Base-by-base conservation (phyloP, 2,113 vertebrate genomes). In the Echinops telfairi region DNA sequence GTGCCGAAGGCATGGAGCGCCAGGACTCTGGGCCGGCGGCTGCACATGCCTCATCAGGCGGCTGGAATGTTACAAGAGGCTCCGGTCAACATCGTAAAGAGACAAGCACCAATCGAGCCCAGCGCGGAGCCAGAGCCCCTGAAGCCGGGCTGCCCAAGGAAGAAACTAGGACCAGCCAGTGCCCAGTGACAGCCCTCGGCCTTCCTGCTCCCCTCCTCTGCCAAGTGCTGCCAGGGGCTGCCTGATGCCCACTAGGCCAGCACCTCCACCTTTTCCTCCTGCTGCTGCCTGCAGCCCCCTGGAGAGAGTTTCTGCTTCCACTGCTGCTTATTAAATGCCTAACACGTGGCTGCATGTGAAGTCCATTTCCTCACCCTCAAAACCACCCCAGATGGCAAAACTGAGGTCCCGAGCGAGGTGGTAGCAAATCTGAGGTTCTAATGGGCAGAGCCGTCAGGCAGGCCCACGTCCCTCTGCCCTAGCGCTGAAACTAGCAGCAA, bases 61-160 rank as follows among this genome's bases (percentile, higher is more conserved):
- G 47, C 86, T 81, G 95, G 95, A 95, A 95, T 96, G 96, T 96
- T 95, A 95, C 77, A 79, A 73, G 90, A 38, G 73, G 90, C 86
- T 86, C 78, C 88, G 25, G 17, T 96, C 96, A 94, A 19, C 93
- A 90, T 57, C 83, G 9, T 93, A 94, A 96, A 92, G 36, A 90
- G 64, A 92, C 93, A 94, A 92, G 57, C 90, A 87, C 47, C 78
- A n/a, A 91, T 92, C 94, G 90, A 87, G 80, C 58, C 33, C 58
- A 84, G 82, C 64, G 80, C 66, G 68, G 84, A 70, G n/a, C 79
- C 23, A 10, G 60, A 75, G 43, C n/a, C 38, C 57, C 0, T 3
- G 38, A 92, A 81, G 77, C 75, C 29, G 75, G 27, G 89, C 47
- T 75, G 83, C 88, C 82, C 22, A 11, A 1, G 22, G 91, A 33